These are phyloP conservation scores for Chymomyza amoena DNA, from an alignment of 2,888 invertebrate genomes.

Conservation along the genomic window DNA sequence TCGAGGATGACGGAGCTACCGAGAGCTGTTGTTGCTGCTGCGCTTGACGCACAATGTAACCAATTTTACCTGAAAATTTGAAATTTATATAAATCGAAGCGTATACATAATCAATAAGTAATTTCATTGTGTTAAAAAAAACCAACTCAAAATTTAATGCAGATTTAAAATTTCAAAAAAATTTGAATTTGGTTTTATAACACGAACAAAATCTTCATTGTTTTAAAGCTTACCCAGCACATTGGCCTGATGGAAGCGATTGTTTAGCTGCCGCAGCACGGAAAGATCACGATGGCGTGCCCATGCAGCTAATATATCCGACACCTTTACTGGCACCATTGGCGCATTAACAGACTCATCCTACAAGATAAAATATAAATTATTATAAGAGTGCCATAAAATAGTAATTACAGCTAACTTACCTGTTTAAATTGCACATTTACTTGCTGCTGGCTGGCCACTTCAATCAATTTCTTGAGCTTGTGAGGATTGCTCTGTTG, in stretches of 20 bases:
- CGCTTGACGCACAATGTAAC: constrained; percentile 76
- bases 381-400: background rate
- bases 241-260: constrained; percentile 75
- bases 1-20: constrained; percentile 42
- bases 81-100: too few relatives aligned
- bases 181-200: background rate
- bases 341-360: constrained; percentile 19
- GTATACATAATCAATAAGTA: too few relatives aligned
- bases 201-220: background rate
- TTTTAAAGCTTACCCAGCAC: constrained; percentile 69
- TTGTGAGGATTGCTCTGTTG: constrained; percentile 76
- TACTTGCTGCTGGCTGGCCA: constrained; percentile 71
- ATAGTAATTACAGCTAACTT: constrained; percentile 16
- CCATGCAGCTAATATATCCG: constrained; percentile 76
- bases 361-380: background rate
- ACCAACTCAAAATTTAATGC: too few relatives aligned
- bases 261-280: constrained; percentile 71
- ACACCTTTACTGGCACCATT: constrained; percentile 69
- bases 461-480: constrained; percentile 72
- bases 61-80: constrained; percentile 74
- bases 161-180: background rate
- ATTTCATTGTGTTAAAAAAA: too few relatives aligned
- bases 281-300: constrained; percentile 73
- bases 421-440: constrained; percentile 74
- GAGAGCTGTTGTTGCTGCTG: constrained; percentile 53